phyloP scores from a whole-genome alignment of 2,797 vertebrate species.

The Cirrhinus mrigala region DNA sequence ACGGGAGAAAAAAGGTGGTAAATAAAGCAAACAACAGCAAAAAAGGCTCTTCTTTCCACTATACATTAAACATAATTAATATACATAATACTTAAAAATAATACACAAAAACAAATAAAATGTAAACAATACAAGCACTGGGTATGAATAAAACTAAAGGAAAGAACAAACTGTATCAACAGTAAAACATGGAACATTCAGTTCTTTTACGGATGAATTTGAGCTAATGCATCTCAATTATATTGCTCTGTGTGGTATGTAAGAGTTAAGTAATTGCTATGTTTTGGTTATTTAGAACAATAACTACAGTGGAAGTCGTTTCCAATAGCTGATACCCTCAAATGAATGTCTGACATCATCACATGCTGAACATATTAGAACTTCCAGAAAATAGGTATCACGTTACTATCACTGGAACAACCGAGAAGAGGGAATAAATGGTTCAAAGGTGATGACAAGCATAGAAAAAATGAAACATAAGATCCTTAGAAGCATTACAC shows the following conservation, averaged over 20 bases:
- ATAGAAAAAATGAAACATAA: background rate
- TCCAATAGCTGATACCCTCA: background rate
- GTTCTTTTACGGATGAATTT: background rate
- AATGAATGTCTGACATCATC: background rate
- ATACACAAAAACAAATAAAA: background rate
- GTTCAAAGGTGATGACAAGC: conserved; percentile 6
- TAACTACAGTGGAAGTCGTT: background rate
- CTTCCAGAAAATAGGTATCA: background rate
- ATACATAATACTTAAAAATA: background rate
- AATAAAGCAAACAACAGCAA: too few species aligned
- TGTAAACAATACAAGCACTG: background rate
- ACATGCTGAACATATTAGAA: background rate
- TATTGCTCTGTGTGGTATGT: background rate
- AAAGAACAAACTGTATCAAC: background rate
- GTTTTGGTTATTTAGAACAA: background rate
- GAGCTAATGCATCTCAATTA: background rate
- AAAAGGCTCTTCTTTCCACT: too few species aligned
- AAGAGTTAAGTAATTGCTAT: background rate
- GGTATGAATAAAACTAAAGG: background rate
- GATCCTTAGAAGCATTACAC: background rate
- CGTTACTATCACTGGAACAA: background rate
- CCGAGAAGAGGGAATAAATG: background rate
- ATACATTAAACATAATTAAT: background rate
- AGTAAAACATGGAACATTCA: too few species aligned
- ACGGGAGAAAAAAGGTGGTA: too few species aligned